Percentiles rank a stretch among this genome's conserved stretches.
phyloP scores from a whole-genome alignment of 2,113 vertebrate species.

The Grus americana region DNA sequence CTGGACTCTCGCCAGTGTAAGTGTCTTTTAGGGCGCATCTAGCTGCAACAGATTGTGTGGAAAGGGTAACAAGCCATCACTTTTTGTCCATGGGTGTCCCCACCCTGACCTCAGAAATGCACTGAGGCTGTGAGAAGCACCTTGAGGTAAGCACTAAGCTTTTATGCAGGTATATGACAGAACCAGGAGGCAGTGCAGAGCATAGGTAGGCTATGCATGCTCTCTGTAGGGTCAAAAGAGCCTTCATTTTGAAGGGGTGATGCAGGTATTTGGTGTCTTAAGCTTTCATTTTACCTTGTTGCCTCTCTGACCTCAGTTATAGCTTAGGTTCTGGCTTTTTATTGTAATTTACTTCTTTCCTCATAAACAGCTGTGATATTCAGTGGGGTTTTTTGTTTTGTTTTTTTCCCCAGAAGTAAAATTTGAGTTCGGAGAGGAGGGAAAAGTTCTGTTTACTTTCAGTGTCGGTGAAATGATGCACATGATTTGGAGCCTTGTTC shows the following conservation, averaged over 20 bases:
- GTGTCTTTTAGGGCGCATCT: slow-evolving; percentile 35
- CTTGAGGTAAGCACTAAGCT: not conserved
- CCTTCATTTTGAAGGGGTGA: not conserved
- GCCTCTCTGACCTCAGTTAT: not conserved
- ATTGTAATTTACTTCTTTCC: not conserved
- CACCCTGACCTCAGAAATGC: not conserved
- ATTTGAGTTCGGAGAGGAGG: not conserved
- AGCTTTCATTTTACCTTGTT: not conserved
- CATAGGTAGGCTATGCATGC: rapidly evolving
- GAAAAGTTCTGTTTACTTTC: not conserved
- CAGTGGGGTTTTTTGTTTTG: too few relatives aligned
- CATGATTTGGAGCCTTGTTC: not conserved
- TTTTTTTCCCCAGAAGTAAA: not conserved
- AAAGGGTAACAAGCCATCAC: not conserved
- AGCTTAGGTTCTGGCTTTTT: not conserved
- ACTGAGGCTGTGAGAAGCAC: not conserved
- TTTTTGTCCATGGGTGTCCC: not conserved
- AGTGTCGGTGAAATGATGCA: not conserved
- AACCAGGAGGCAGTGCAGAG: not conserved
- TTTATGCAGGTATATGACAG: not conserved
- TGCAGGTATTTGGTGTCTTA: not conserved
- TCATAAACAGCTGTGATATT: not conserved
- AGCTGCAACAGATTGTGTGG: not conserved
- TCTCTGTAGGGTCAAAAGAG: not conserved
- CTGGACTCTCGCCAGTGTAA: slow-evolving; percentile 89